These are phyloP conservation scores for Dendroctonus valens DNA, from an alignment of 1,140 invertebrate genomes.

Conservation along the genomic window DNA sequence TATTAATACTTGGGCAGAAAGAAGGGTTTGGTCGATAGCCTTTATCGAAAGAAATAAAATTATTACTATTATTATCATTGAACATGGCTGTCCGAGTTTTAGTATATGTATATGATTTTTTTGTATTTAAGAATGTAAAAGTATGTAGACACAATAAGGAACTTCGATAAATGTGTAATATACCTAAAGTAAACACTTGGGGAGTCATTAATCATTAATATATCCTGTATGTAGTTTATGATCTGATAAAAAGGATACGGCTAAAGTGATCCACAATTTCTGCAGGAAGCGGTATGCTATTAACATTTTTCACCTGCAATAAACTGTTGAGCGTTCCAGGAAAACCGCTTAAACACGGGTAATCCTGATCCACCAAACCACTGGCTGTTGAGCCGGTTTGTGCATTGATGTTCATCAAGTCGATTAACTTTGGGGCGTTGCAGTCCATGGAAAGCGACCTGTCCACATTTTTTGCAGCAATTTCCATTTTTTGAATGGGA, in stretches of 20 bases:
- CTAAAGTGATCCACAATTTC: conserved; percentile 93
- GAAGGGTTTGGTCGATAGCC: no score
- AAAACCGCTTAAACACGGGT: conserved; percentile 71
- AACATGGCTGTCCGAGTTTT: no score
- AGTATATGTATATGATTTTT: no score
- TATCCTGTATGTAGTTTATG: no score
- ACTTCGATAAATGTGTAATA: no score
- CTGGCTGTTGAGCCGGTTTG: conserved; percentile 72
- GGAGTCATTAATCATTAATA: no score
- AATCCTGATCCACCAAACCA: conserved; percentile 87
- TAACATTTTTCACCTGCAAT: conserved; percentile 77
- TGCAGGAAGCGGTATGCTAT: conserved; percentile 83
- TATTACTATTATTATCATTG: no score
- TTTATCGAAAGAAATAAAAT: no score
- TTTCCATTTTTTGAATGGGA: conserved; percentile 63
- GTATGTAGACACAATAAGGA: no score
- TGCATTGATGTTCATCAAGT: conserved; percentile 55
- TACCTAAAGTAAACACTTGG: no score
- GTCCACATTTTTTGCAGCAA: conserved; percentile 72
- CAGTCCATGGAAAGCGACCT: conserved; percentile 68
- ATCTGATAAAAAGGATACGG: conserved; percentile 70
- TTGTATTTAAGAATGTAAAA: no score
- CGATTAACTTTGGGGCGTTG: conserved; percentile 64
- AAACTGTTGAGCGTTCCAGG: conserved; percentile 66
- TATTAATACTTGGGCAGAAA: no score